Percentiles rank a stretch among this genome's conserved stretches.
Conservation (phyloP, 2,888 invertebrate genomes). For the Clunio marinus region DNA sequence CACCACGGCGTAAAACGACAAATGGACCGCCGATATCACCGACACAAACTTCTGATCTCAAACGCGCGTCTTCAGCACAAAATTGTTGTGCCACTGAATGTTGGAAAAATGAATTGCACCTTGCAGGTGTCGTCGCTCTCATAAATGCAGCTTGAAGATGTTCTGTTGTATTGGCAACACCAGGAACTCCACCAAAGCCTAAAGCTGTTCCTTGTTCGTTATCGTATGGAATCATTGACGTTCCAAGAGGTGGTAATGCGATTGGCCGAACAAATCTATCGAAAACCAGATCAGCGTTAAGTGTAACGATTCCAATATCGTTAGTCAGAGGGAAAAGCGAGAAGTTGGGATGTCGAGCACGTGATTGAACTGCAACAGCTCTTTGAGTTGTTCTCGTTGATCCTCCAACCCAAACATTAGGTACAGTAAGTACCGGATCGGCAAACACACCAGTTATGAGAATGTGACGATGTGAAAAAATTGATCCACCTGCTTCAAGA, state of each 20-base stretch:
- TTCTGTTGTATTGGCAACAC: background rate
- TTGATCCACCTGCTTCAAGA: conserved; percentile 9
- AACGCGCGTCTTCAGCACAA: conserved; percentile 17
- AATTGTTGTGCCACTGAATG: background rate
- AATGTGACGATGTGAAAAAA: conserved; percentile 2
- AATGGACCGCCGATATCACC: conserved; percentile 25
- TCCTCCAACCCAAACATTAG: background rate
- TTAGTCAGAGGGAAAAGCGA: background rate
- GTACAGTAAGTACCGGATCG: background rate
- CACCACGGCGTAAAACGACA: conserved; percentile 1
- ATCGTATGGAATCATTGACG: background rate
- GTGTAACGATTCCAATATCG: conserved; percentile 23
- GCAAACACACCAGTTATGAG: conserved; percentile 10
- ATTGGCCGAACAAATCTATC: background rate
- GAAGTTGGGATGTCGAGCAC: background rate
- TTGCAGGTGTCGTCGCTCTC: background rate
- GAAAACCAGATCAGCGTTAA: background rate
- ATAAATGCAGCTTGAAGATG: background rate
- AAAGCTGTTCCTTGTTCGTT: conserved; percentile 28
- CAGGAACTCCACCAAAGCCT: conserved; percentile 17
- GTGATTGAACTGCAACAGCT: background rate
- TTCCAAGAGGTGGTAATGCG: background rate
- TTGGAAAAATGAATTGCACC: background rate
- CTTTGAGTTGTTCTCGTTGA: background rate
- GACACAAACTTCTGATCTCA: conserved; percentile 21